Conservation (phyloP, 2,113 vertebrate genomes). For the Campylomormyrus tamandua region DNA sequence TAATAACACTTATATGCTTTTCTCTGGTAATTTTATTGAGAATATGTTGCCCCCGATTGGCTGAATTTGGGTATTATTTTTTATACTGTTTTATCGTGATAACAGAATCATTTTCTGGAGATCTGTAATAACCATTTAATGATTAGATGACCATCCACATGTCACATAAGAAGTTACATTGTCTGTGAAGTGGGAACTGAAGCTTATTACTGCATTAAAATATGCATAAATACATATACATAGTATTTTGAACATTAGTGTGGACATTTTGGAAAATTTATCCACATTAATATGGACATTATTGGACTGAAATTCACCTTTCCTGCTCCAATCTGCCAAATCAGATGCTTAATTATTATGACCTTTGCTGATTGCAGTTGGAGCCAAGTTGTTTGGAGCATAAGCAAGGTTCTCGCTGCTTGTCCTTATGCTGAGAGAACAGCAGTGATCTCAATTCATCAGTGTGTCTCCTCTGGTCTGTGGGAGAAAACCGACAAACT, state of each 20-base stretch:
- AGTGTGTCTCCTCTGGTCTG: neutral
- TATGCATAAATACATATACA: neutral
- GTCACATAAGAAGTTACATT: neutral
- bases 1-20: too few relatives aligned
- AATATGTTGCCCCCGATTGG: too few relatives aligned
- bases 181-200: neutral
- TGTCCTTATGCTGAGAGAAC: neutral
- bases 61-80: too few relatives aligned
- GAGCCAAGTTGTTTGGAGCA: neutral
- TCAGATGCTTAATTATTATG: neutral
- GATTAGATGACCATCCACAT: neutral
- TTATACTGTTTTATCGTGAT: neutral
- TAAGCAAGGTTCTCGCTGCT: neutral
- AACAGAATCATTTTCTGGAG: neutral
- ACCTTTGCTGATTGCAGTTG: neutral
- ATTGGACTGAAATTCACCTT: neutral
- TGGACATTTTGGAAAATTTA: neutral
- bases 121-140: neutral
- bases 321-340: neutral
- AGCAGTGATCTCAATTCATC: neutral
- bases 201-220: neutral
- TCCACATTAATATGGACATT: too few relatives aligned
- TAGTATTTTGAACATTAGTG: neutral
- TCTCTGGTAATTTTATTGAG: too few relatives aligned
- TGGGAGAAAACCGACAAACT: neutral